Percentiles rank a stretch among this genome's conserved stretches.
Evolutionary conservation across 2,113 vertebrate species (phyloP).

Genomic region (Stigmatopora nigra): DNA sequence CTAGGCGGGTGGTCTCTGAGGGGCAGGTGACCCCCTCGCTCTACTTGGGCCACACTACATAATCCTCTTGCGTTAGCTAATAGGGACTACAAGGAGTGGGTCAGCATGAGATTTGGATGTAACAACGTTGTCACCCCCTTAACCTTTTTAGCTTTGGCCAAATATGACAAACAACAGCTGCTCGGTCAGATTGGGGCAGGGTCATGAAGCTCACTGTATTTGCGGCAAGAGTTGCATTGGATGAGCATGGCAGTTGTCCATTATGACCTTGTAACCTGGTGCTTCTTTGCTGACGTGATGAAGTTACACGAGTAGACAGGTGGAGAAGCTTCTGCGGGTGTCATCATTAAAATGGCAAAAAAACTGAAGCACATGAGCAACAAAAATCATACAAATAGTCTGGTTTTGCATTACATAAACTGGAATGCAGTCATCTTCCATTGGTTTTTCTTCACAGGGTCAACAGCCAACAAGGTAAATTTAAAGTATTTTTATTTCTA

Average conservation of each 20-base stretch:
- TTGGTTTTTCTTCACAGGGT: too few species aligned
- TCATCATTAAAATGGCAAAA: slow-evolving; percentile 14
- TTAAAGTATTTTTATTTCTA: too few species aligned
- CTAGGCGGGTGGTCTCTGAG: neutral
- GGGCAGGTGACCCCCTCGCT: slow-evolving; percentile 37
- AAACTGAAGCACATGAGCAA: neutral
- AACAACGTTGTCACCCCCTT: slow-evolving; percentile 9
- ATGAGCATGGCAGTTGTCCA: slow-evolving; percentile 19
- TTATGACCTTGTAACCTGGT: slow-evolving; percentile 25
- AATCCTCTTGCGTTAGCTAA: slow-evolving; percentile 56
- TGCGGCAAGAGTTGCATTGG: neutral
- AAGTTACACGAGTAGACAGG: slow-evolving; percentile 41
- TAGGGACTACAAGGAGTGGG: slow-evolving; percentile 27
- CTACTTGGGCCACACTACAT: slow-evolving; percentile 26
- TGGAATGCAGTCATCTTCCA: too few species aligned
- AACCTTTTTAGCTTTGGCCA: slow-evolving; percentile 17
- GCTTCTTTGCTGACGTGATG: slow-evolving; percentile 19
- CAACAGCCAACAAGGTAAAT: too few species aligned
- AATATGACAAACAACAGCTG: slow-evolving; percentile 35
- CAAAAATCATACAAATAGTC: neutral
- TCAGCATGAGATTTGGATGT: slow-evolving; percentile 48
- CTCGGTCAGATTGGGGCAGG: slow-evolving; percentile 4
- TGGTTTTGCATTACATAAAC: too few species aligned
- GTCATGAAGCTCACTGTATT: neutral
- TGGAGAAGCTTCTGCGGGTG: slow-evolving; percentile 31